Percentiles rank a stretch among this genome's conserved stretches.
Evolutionary conservation across 1,140 invertebrate species (phyloP).

Genomic region (Eriocheir sinensis): DNA sequence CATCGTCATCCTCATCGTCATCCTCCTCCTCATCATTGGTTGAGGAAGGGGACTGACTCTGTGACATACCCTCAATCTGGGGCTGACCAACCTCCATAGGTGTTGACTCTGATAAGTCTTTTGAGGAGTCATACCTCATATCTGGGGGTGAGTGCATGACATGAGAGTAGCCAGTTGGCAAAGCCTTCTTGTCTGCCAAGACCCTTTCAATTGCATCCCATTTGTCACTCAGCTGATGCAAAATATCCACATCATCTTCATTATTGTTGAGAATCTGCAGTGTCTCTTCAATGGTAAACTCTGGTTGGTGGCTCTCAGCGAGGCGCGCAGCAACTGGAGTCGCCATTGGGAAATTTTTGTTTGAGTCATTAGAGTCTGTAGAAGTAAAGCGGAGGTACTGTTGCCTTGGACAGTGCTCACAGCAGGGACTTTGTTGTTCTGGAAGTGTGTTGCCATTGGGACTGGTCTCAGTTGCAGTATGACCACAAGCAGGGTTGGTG

Average conservation of each 20-base stretch:
- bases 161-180: slow-evolving; percentile 69
- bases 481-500: slow-evolving; percentile 57
- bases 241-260: slow-evolving; percentile 76
- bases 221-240: slow-evolving; percentile 72
- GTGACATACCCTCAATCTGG: slow-evolving; percentile 63
- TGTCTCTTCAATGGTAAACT: slow-evolving; percentile 71
- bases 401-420: slow-evolving; percentile 73
- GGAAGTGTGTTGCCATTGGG: slow-evolving; percentile 75
- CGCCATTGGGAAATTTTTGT: slow-evolving; percentile 73
- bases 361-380: slow-evolving; percentile 76
- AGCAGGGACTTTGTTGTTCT: slow-evolving; percentile 71
- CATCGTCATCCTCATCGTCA: slow-evolving; percentile 50
- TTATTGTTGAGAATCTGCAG: slow-evolving; percentile 74
- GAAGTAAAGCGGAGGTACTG: slow-evolving; percentile 72
- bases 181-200: slow-evolving; percentile 66
- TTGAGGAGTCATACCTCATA: slow-evolving; percentile 69
- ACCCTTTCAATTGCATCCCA: slow-evolving; percentile 74
- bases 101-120: slow-evolving; percentile 65
- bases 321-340: slow-evolving; percentile 47
- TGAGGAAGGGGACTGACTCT: slow-evolving; percentile 53
- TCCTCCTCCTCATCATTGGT: slow-evolving; percentile 57
- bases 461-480: slow-evolving; percentile 69
- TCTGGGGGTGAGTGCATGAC: slow-evolving; percentile 60
- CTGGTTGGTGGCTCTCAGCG: slow-evolving; percentile 47
- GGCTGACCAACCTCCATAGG: slow-evolving; percentile 69